These are phyloP conservation scores for Threskiornis aethiopicus DNA, from an alignment of 2,797 vertebrate species.

Conservation along the genomic window DNA sequence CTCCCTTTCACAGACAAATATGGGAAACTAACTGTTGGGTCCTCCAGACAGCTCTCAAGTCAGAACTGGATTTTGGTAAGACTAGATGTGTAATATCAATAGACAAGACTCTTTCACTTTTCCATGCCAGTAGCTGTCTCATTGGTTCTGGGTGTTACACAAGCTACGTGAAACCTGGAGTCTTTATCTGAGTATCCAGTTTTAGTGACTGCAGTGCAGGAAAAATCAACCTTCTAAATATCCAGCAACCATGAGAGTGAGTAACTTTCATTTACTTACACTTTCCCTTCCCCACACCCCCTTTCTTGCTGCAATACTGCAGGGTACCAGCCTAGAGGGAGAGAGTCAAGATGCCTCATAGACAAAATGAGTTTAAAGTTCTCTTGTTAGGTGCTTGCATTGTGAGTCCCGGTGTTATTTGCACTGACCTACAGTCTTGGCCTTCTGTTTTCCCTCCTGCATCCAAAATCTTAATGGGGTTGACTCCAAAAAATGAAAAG, in stretches of 20 bases:
- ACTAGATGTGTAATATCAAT: neutral
- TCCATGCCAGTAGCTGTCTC: neutral
- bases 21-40: neutral
- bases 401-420: neutral
- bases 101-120: neutral
- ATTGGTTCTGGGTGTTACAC: neutral
- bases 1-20: neutral
- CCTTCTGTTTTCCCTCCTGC: neutral
- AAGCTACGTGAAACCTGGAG: fast-evolving
- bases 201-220: neutral
- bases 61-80: neutral
- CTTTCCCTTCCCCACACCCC: neutral
- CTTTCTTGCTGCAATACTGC: neutral
- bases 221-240: neutral
- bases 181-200: neutral
- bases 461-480: neutral
- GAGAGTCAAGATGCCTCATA: neutral
- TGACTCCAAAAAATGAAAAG: neutral
- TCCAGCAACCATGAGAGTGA: neutral
- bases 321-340: neutral
- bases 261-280: neutral
- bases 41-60: neutral
- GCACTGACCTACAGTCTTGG: neutral
- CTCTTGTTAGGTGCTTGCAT: neutral
- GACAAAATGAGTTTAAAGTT: neutral